Conservation (phyloP, 2,888 invertebrate genomes). For the Noctua janthina region DNA sequence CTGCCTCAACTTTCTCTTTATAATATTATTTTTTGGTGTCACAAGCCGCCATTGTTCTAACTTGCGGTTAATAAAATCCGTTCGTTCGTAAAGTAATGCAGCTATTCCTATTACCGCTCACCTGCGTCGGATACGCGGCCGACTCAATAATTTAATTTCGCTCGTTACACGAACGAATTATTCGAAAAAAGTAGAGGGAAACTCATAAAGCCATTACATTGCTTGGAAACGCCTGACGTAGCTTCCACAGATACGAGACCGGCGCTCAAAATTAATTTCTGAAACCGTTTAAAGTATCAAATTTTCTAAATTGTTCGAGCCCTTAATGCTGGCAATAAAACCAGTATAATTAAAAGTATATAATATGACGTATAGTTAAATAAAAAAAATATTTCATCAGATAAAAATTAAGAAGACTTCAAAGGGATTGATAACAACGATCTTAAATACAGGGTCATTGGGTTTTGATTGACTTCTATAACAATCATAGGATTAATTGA, state of each 20-base stretch:
- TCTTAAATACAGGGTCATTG: neutral
- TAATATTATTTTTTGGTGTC: constrained; percentile 65
- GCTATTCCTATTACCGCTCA: constrained; percentile 75
- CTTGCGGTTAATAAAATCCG: constrained; percentile 62
- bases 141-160: constrained; percentile 83
- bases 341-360: constrained; percentile 68
- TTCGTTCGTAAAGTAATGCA: constrained; percentile 58
- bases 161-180: constrained; percentile 80
- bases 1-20: constrained; percentile 48
- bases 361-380: constrained; percentile 62
- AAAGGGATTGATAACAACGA: neutral
- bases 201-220: constrained; percentile 83
- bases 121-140: constrained; percentile 72
- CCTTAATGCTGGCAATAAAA: constrained; percentile 65
- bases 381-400: constrained; percentile 58
- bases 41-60: constrained; percentile 58
- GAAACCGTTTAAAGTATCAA: constrained; percentile 71
- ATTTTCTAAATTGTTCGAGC: constrained; percentile 69
- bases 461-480: neutral
- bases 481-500: constrained; percentile 4
- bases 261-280: constrained; percentile 80
- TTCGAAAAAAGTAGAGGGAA: constrained; percentile 81
- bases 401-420: constrained; percentile 28
- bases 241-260: constrained; percentile 76
- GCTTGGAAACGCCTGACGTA: constrained; percentile 80